Conservation (phyloP, 2,113 vertebrate genomes). For the Aspiorhynchus laticeps region DNA sequence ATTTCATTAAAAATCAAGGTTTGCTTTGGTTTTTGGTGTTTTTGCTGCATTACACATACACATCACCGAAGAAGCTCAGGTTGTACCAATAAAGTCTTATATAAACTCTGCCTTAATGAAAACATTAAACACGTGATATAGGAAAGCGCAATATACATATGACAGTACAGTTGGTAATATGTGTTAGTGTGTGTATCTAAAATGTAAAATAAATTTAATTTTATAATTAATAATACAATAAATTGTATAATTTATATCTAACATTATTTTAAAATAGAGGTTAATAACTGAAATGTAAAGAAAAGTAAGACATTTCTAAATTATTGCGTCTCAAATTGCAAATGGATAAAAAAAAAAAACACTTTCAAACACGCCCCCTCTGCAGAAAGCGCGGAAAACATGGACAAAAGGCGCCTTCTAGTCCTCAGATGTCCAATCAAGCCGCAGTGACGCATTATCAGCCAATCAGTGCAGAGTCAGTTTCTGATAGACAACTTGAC, state of each 20-base stretch:
- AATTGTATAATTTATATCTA: too few relatives aligned
- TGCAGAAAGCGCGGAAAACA: slow-evolving; percentile 28
- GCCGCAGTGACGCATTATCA: not conserved
- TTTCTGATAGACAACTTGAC: not conserved
- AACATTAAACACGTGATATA: not conserved
- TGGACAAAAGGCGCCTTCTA: not conserved
- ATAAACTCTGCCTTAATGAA: not conserved
- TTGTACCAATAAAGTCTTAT: not conserved
- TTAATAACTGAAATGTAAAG: not conserved
- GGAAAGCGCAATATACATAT: not conserved
- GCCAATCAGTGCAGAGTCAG: slow-evolving; percentile 21
- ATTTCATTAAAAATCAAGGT: not conserved
- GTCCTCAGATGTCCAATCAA: slow-evolving; percentile 35
- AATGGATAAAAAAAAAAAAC: not conserved
- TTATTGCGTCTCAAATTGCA: not conserved
- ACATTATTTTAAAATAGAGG: not conserved
- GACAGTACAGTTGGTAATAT: too few relatives aligned
- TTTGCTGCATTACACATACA: not conserved
- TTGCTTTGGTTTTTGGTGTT: not conserved
- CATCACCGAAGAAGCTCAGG: not conserved
- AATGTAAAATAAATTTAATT: not conserved
- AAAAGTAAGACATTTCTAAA: not conserved
- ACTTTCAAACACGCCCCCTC: not conserved
- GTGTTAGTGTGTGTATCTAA: not conserved
- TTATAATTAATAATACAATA: slow-evolving; percentile 31